Percentiles rank a stretch among this genome's conserved stretches.
These are phyloP conservation scores for Lampris megalopsis DNA, from an alignment of 2,113 vertebrate species.

Conservation along the genomic window DNA sequence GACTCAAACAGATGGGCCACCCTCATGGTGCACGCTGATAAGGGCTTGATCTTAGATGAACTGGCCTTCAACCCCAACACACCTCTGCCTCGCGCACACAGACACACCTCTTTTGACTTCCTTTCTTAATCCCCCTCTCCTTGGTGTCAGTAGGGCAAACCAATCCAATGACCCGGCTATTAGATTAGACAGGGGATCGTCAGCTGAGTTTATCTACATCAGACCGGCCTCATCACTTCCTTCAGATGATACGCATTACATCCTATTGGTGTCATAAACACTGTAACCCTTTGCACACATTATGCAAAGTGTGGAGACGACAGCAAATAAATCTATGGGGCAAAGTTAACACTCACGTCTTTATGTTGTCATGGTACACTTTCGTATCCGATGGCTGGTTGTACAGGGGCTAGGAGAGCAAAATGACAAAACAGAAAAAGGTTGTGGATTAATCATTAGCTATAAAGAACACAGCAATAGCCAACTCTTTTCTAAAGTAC, in stretches of 20 bases:
- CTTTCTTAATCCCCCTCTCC: conserved; percentile 35
- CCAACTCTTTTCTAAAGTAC: not conserved
- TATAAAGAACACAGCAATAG: conserved; percentile 11
- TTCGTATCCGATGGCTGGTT: conserved; percentile 99
- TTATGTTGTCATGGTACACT: conserved; percentile 99
- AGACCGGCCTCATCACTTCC: conserved; percentile 29
- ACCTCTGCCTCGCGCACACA: conserved; percentile 13
- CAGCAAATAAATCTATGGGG: not conserved
- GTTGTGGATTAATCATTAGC: conserved; percentile 58
- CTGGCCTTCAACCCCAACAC: conserved; percentile 60
- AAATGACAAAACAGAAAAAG: conserved; percentile 7
- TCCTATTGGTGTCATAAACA: not conserved
- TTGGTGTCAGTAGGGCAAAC: conserved; percentile 43
- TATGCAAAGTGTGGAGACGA: not conserved
- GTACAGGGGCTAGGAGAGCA: conserved; percentile 89
- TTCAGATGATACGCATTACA: conserved; percentile 5
- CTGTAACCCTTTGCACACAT: not conserved
- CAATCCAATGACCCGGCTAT: conserved; percentile 49
- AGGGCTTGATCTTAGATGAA: conserved; percentile 42
- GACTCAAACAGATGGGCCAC: conserved; percentile 37
- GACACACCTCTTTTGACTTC: conserved; percentile 19
- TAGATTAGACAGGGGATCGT: conserved; percentile 52
- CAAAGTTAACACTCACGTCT: conserved; percentile 90
- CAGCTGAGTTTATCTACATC: conserved; percentile 37
- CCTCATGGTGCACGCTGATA: conserved; percentile 62